Base-by-base conservation (phyloP, 2,797 vertebrate genomes). In the Catamblyrhynchus diadema region DNA sequence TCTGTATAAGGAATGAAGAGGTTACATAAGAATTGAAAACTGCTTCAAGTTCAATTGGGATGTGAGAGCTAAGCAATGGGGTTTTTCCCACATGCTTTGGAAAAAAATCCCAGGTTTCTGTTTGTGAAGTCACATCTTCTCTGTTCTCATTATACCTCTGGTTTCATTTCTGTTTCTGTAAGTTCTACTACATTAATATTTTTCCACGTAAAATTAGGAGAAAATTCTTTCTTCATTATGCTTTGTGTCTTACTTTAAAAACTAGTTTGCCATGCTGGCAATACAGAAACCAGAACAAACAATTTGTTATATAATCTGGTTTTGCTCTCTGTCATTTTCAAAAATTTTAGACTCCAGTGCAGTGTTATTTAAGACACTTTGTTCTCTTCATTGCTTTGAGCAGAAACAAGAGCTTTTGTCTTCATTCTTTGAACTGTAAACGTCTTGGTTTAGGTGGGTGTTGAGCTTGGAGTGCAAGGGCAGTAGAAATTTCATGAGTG, bases 401-500 rank as follows among this genome's bases (percentile, higher is more conserved):
- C 25, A 89, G 69, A 78, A 88, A 48, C 14, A 73, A 47, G 45
- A 72, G 19, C 32, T 78, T 51, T 93, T 84, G 47, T 53, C 37
- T 78, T 39, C 19, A 13, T 70, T 70, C 28, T 85, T 56, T 61
- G 25, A 48, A 30, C 57, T 85, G 24, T 73, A 62, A 86, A 78
- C 10, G 24, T 53, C 35, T 11, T 91, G 32, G 91, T 94, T 83
- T 89, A 99, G 98, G 77, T 99, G 98, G 98, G 89, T 98, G 25
- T 96, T 98, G 92, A 86, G 70, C 30, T 84, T 98, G 48, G 94
- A 81, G 51, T 98, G 98, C 74, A 88, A 48, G 45, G 98, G 98
- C 54, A 97, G 97, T 75, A 97, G 98, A 62, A 98, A 98, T 22
- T 50, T 98, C 41, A 83, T 98, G 86, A 47, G 96, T 8, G 98